A percentile compares a stretch with the other conserved stretches of the same genome.
Evolutionary conservation across 2,797 vertebrate genomes (phyloP).

Genomic region (Falco naumanni): DNA sequence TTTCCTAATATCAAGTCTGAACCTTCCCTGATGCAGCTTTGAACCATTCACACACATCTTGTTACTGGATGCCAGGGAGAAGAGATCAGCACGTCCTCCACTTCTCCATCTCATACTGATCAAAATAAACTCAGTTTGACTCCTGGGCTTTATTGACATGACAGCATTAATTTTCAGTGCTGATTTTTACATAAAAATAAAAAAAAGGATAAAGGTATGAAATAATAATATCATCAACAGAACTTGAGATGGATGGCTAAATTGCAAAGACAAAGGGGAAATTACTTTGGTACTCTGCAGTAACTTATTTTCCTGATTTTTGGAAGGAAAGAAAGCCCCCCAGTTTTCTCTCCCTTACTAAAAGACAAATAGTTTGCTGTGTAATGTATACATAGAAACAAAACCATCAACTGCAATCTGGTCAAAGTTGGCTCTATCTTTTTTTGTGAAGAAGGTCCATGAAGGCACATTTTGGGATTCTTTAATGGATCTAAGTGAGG

Average conservation of each 20-base stretch:
- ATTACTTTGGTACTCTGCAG: background rate
- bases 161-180: background rate
- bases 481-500: background rate
- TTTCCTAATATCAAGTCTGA: background rate
- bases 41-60: accelerated
- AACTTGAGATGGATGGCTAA: background rate
- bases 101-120: background rate
- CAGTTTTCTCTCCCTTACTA: background rate
- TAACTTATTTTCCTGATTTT: background rate
- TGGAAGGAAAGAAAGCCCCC: background rate
- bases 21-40: background rate
- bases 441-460: background rate
- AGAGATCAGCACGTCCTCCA: background rate
- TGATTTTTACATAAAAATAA: background rate
- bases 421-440: background rate
- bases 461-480: background rate
- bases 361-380: background rate
- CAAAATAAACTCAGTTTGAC: background rate
- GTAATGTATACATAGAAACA: background rate
- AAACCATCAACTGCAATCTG: background rate
- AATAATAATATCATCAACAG: background rate
- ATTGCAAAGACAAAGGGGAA: background rate
- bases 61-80: background rate
- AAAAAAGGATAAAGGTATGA: background rate
- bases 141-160: background rate